Evolutionary conservation across 2,113 vertebrate genomes (phyloP).

Genomic region (Rallus limicola): DNA sequence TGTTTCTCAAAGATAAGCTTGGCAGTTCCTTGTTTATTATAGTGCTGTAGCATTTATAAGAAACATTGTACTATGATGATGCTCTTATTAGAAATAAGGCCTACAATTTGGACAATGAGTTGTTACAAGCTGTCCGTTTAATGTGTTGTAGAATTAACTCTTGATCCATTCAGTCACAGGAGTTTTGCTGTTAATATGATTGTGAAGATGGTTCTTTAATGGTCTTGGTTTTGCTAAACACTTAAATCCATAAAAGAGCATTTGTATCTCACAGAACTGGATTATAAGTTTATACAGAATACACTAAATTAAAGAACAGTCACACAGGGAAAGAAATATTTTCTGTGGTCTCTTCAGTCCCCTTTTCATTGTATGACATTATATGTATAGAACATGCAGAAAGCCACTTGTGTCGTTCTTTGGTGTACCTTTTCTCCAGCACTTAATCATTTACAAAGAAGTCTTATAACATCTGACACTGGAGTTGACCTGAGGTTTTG

Average conservation of each 20-base stretch:
- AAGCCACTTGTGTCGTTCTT: background rate
- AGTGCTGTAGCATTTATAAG: background rate
- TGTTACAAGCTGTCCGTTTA: background rate
- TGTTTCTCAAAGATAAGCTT: background rate
- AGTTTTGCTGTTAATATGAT: background rate
- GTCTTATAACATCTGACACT: background rate
- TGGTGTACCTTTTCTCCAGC: background rate
- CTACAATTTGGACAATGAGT: background rate
- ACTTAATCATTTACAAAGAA: background rate
- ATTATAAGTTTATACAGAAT: background rate
- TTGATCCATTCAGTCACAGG: background rate
- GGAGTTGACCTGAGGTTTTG: background rate
- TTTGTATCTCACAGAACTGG: background rate
- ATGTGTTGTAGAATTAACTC: background rate
- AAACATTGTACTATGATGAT: background rate
- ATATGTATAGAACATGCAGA: background rate
- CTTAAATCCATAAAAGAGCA: background rate
- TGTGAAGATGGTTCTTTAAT: background rate
- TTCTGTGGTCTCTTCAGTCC: background rate
- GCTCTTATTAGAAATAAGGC: background rate
- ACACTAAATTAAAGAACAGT: background rate
- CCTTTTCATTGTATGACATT: background rate
- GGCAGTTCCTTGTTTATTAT: background rate
- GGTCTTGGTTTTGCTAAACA: background rate
- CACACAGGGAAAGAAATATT: background rate